Percentiles rank a stretch among this genome's conserved stretches.
Conservation (phyloP, 2,888 invertebrate species). For the Ochropleura leucogaster region DNA sequence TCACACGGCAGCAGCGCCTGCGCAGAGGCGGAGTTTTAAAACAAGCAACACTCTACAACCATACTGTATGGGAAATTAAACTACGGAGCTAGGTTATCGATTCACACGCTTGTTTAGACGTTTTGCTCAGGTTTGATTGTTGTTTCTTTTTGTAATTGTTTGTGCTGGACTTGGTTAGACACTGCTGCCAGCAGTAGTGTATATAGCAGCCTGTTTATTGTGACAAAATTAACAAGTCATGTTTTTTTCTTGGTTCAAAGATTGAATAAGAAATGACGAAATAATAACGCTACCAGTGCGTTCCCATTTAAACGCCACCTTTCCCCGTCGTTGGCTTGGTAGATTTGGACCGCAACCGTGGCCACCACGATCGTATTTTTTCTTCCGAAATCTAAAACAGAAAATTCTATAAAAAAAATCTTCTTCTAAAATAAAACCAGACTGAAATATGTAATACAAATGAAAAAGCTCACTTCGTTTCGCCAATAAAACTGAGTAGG, state of each 20-base stretch:
- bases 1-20: conserved; percentile 82
- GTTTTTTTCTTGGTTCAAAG: not conserved
- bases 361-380: too few relatives aligned
- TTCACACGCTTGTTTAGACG: conserved; percentile 58
- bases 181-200: too few relatives aligned
- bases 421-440: not conserved
- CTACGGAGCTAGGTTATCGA: conserved; percentile 52
- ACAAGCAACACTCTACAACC: conserved; percentile 57
- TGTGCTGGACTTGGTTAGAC: not conserved
- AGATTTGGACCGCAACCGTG: too few relatives aligned
- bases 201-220: too few relatives aligned
- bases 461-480: conserved; percentile 14
- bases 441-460: conserved; percentile 23
- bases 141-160: conserved; percentile 15
- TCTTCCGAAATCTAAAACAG: too few relatives aligned
- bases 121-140: conserved; percentile 29
- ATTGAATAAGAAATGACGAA: too few relatives aligned
- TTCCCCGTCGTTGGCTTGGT: too few relatives aligned
- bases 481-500: conserved; percentile 55
- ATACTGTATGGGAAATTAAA: conserved; percentile 71
- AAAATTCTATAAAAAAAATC: not conserved
- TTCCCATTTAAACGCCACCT: too few relatives aligned
- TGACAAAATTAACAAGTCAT: too few relatives aligned
- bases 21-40: conserved; percentile 46
- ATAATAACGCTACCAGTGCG: too few relatives aligned